A percentile compares a stretch with the other conserved stretches of the same genome.
Conservation (phyloP, 1,140 invertebrate genomes). For the Cotesia vestalis region DNA sequence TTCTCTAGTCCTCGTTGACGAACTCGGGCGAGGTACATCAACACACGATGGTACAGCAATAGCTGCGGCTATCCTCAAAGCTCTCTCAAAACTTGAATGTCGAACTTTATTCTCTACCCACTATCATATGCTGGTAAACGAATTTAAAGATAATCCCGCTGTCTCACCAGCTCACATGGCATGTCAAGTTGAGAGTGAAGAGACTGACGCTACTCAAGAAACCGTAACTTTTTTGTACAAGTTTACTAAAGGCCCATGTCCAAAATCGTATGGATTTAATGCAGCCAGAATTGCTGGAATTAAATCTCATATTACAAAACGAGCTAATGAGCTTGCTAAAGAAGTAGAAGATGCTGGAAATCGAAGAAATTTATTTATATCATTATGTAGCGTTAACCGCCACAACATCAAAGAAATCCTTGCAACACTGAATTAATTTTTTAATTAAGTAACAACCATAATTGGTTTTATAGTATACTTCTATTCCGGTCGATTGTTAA, state of each 20-base stretch:
- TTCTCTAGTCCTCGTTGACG: slow-evolving; percentile 94
- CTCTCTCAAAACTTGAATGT: slow-evolving; percentile 79
- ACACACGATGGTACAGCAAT: slow-evolving; percentile 97
- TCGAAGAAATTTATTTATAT: slow-evolving; percentile 61
- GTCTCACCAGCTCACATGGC: slow-evolving; percentile 95
- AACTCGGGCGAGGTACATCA: slow-evolving; percentile 91
- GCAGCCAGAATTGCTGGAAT: slow-evolving; percentile 93
- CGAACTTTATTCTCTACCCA: slow-evolving; percentile 95
- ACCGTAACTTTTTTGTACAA: slow-evolving; percentile 98
- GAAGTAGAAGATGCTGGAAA: slow-evolving; percentile 71
- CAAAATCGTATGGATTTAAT: slow-evolving; percentile 99
- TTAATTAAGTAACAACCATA: too few species aligned
- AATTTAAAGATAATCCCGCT: slow-evolving; percentile 76
- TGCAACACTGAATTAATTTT: slow-evolving; percentile 5
- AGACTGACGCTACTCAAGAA: slow-evolving; percentile 81
- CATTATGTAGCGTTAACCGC: slow-evolving; percentile 47
- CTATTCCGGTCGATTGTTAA: too few species aligned
- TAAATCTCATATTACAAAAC: slow-evolving; percentile 72
- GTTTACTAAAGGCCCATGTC: slow-evolving; percentile 87
- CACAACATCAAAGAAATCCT: slow-evolving; percentile 42
- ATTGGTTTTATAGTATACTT: too few species aligned
- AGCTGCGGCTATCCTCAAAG: slow-evolving; percentile 86
- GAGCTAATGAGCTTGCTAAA: slow-evolving; percentile 73
- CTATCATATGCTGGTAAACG: slow-evolving; percentile 92
- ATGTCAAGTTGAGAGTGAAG: slow-evolving; percentile 82